These are phyloP conservation scores for Hippopotamyrus pictus DNA, from an alignment of 2,797 vertebrate species.

Conservation along the genomic window DNA sequence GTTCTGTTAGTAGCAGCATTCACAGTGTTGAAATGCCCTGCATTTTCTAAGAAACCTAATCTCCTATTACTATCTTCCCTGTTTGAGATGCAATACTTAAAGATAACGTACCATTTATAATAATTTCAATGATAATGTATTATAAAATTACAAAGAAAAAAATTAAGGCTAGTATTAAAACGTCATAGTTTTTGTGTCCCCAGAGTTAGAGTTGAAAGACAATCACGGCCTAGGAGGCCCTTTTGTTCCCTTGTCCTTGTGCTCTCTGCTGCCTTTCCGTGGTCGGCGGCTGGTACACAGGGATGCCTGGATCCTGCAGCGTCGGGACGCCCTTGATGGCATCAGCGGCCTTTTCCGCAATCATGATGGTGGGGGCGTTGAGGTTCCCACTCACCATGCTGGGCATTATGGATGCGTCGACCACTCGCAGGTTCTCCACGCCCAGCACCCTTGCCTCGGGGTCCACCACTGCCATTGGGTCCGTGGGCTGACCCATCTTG, in stretches of 20 bases:
- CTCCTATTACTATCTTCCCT: neutral
- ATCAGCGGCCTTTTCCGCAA: constrained; percentile 91
- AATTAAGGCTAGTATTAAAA: neutral
- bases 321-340: constrained; percentile 72
- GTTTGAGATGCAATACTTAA: neutral
- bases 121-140: neutral
- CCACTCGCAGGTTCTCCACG: constrained; percentile 74
- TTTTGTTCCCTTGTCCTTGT: neutral
- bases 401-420: constrained; percentile 96
- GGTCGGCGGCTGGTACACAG: constrained; percentile 73
- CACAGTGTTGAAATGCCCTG: neutral
- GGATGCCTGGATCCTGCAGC: constrained; percentile 64
- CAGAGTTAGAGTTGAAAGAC: neutral
- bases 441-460: constrained; percentile 76
- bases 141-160: neutral
- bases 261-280: neutral
- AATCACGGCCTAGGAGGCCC: neutral
- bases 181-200: neutral
- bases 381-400: constrained; percentile 92
- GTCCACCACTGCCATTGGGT: constrained; percentile 78
- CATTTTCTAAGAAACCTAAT: neutral
- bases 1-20: neutral
- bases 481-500: constrained; percentile 82
- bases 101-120: neutral
- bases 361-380: constrained; percentile 93